A percentile compares a stretch with the other conserved stretches of the same genome.
phyloP scores from a whole-genome alignment of 1,140 invertebrate genomes.

The Thaumatotibia leucotreta region DNA sequence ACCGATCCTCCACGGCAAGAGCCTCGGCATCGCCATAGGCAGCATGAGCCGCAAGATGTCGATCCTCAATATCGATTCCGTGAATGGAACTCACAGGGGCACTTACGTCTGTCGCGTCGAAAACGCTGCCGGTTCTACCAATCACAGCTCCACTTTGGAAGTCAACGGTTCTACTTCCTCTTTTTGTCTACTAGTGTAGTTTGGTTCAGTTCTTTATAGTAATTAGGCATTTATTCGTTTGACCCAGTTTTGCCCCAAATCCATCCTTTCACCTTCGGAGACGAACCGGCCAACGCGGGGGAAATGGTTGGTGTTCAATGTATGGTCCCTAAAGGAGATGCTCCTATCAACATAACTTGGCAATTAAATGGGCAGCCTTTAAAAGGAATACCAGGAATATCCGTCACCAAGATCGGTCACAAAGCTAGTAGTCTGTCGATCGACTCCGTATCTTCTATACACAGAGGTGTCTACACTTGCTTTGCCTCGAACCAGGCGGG shows the following conservation, averaged over 20 bases:
- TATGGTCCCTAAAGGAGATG: constrained; percentile 85
- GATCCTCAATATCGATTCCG: constrained; percentile 77
- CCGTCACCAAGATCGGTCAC: constrained; percentile 76
- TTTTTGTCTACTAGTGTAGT: constrained; percentile 36
- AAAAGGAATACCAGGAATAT: constrained; percentile 62
- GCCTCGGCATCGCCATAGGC: constrained; percentile 69
- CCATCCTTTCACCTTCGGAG: constrained; percentile 81
- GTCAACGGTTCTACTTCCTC: constrained; percentile 74
- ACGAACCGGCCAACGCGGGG: constrained; percentile 78
- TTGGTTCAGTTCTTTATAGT: constrained; percentile 22
- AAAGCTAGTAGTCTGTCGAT: constrained; percentile 84
- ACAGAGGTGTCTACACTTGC: constrained; percentile 86
- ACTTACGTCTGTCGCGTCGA: constrained; percentile 82
- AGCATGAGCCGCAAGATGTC: constrained; percentile 82
- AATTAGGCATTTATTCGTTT: constrained; percentile 22
- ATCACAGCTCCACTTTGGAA: constrained; percentile 76
- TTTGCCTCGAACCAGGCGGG: constrained; percentile 81
- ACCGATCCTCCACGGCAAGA: constrained; percentile 26
- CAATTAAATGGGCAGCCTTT: constrained; percentile 77
- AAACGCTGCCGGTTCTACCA: constrained; percentile 77
- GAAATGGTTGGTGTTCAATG: constrained; percentile 80
- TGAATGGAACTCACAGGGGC: constrained; percentile 75
- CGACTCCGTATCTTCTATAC: constrained; percentile 81
- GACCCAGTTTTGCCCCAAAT: constrained; percentile 81
- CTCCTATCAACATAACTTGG: constrained; percentile 85